Percentiles rank a stretch among this genome's conserved stretches.
Evolutionary conservation across 1,140 invertebrate species (phyloP).

Genomic region (Lordiphosa mommai): DNA sequence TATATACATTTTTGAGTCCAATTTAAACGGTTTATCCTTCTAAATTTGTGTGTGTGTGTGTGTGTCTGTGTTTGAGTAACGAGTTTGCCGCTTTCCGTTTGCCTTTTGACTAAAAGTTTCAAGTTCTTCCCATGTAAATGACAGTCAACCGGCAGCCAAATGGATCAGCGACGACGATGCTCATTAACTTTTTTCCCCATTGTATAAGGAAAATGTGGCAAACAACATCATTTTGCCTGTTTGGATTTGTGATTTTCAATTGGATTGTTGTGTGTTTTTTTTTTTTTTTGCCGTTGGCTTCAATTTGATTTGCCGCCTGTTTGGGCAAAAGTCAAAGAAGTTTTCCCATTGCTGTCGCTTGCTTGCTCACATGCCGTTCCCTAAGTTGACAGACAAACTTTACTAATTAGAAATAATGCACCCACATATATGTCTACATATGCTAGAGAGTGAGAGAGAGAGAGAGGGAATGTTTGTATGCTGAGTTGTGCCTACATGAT

Average conservation of each 20-base stretch:
- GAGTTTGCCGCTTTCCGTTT: slow-evolving; percentile 40
- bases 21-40: slow-evolving; percentile 22
- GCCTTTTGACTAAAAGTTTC: slow-evolving; percentile 26
- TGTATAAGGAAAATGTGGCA: slow-evolving; percentile 17
- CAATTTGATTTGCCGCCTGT: slow-evolving; percentile 59
- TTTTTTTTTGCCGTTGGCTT: slow-evolving; percentile 44
- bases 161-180: slow-evolving; percentile 19
- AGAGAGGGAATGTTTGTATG: no score
- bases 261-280: slow-evolving; percentile 14
- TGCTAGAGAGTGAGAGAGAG: no score
- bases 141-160: not conserved
- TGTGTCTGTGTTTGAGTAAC: slow-evolving; percentile 44
- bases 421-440: slow-evolving; percentile 27
- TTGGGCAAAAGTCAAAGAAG: slow-evolving; percentile 59
- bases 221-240: slow-evolving; percentile 4
- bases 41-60: no score
- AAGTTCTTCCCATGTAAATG: not conserved
- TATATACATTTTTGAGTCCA: slow-evolving; percentile 18
- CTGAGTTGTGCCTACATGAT: no score
- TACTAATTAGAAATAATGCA: slow-evolving; percentile 77
- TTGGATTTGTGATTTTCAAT: slow-evolving; percentile 56
- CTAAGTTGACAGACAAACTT: slow-evolving; percentile 62
- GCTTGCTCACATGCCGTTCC: slow-evolving; percentile 15
- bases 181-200: slow-evolving; percentile 44
- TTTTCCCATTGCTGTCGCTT: slow-evolving; percentile 46